phyloP scores from a whole-genome alignment of 1,140 invertebrate species.

The Homarus americanus region DNA sequence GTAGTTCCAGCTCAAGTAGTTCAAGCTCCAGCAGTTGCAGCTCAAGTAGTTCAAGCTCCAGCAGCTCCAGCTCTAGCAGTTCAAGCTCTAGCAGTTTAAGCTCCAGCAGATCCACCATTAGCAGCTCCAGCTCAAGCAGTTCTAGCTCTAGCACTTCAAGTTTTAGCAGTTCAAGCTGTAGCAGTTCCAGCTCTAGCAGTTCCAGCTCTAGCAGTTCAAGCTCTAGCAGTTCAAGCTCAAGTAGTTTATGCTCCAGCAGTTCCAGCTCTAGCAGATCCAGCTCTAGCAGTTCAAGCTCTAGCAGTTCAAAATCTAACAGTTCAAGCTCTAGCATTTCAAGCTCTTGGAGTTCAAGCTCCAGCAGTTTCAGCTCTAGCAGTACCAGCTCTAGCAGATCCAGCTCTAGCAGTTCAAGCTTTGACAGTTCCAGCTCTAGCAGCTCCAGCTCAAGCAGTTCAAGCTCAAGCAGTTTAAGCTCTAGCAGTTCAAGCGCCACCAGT shows the following conservation, averaged over 20 bases:
- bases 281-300: background rate
- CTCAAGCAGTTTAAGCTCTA: background rate
- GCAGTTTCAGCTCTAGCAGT: background rate
- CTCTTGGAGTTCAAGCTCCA: background rate
- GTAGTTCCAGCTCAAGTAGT: conserved; percentile 23
- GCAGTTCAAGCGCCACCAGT: background rate
- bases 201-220: background rate
- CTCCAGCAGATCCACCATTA: background rate
- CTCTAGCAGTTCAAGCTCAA: too few relatives aligned
- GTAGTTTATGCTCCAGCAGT: background rate
- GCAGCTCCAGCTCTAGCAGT: background rate
- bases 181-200: background rate
- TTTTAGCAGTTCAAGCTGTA: background rate
- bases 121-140: background rate
- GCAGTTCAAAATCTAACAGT: background rate
- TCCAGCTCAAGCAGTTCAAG: background rate
- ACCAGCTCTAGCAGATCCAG: background rate
- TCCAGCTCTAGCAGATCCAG: background rate
- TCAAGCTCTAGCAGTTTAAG: background rate
- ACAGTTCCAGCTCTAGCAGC: background rate
- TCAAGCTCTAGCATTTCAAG: background rate
- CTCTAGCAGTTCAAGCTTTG: background rate
- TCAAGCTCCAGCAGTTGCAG: conserved; percentile 2
- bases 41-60: background rate
- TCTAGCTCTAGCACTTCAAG: background rate